Base-by-base conservation (phyloP, 2,797 vertebrate species). In the Coluber constrictor region DNA sequence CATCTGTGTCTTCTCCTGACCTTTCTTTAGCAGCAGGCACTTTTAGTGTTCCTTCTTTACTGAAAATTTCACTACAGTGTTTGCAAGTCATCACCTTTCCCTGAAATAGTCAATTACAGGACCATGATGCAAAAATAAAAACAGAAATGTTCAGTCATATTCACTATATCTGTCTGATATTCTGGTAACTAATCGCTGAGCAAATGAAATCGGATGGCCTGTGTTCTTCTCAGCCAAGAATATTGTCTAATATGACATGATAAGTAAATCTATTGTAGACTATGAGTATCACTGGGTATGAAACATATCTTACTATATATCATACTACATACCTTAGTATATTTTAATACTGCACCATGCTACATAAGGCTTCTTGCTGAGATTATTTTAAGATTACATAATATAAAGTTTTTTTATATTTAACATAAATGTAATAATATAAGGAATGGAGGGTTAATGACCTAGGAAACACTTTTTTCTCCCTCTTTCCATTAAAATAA, bases 51-150 rank as follows among this genome's bases (percentile, higher is more conserved):
- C 98, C 99, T 25, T 98, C 97, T 94, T 99, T 98, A 96, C 98
- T 98, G 98, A 99, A 99, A 96, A 99, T 97, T 96, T 99, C 99
- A 91, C 98, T 98, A 97, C 99, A 99, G 96, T 98, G 98, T 92
- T 99, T 99, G 94, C 99, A 99, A 51, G 98, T 97, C 98, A 98
- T 98, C 89, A 99, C 98, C 97, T 99, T 99, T 94, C 98, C 98
- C 98, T 99, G 97, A 96, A 97, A 97, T 0, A 95, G 0, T 86
- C 94, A 96, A 57, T 12, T 32, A n/a, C 83, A 97, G 25, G 95
- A 37, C 16, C 74, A 20, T 0, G 3, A 43, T 37, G 70, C 37
- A 83, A 0, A 47, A 92, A 63, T 0, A 0, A 43, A 92, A 79
- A 0, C 37, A 83, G 79, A 47, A 47, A 83, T 47, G 20, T 47